These are phyloP conservation scores for Chloroceryle aenea DNA, from an alignment of 2,113 vertebrate species.

Conservation along the genomic window DNA sequence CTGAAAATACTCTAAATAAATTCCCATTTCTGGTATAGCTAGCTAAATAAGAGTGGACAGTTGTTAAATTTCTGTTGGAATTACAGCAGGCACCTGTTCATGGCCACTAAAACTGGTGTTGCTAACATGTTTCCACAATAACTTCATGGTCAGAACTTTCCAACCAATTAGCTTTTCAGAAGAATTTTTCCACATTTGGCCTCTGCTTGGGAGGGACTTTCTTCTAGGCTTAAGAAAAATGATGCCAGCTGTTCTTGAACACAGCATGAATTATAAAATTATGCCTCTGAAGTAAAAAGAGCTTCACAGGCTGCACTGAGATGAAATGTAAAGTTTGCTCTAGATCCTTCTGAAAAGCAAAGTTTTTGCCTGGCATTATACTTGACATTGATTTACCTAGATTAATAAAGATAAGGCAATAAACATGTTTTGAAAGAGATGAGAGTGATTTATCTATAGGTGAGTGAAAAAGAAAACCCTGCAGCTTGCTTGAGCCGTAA, in stretches of 20 bases:
- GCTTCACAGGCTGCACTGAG: neutral
- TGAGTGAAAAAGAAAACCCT: neutral
- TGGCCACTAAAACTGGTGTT: neutral
- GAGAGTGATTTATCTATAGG: neutral
- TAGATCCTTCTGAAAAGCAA: neutral
- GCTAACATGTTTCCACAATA: conserved; percentile 37
- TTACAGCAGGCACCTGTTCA: conserved; percentile 49
- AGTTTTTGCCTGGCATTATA: neutral
- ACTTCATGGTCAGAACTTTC: conserved; percentile 46
- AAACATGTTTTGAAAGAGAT: neutral
- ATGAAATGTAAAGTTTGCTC: neutral
- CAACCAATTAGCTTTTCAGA: conserved; percentile 27
- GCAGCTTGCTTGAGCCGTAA: neutral
- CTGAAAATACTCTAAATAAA: neutral
- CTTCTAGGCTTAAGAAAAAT: conserved; percentile 20
- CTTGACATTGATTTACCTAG: neutral
- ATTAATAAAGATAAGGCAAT: neutral
- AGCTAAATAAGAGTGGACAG: neutral
- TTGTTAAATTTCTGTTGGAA: conserved; percentile 21
- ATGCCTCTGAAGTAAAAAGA: neutral
- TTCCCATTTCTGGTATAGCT: neutral
- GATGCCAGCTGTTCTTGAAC: conserved; percentile 32
- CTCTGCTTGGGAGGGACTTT: neutral
- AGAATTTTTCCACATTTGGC: conserved; percentile 48
- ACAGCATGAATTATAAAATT: neutral